Base-by-base conservation (phyloP, 2,113 vertebrate genomes). In the Aphelocoma coerulescens region DNA sequence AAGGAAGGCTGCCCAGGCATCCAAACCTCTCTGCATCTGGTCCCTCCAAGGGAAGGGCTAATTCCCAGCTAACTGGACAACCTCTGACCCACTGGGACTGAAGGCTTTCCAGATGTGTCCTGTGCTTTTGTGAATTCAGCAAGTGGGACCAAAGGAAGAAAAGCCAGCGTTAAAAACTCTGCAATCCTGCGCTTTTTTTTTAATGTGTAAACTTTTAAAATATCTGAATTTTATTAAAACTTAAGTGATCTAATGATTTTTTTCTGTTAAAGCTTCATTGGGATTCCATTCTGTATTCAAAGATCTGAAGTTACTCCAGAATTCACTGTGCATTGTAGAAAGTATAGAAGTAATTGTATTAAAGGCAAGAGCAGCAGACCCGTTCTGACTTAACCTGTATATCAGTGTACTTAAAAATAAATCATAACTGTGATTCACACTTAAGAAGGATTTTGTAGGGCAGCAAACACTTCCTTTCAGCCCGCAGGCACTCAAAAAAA, bases 341-440 rank as follows among this genome's bases (percentile, higher is more conserved):
- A 67, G 30, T 16, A 27, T 9, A 79, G 20, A 66, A 85, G 20
- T 32, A 52, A 88, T 23, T 78, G 20, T 44, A 63, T 51, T 9
- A 37, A 63, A 85, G 19, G 18, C 43, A 85, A 90, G 73, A 82
- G 22, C 30, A 74, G 48, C 4, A 13, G 58, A 57, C 5, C 20
- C 23, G 6, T 89, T 93, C 57, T 62, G 28, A 83, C 43, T 71
- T 85, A 71, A 65, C 27, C 30, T 62, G 16, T 39, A 9, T n/a
- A 59, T 61, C 62, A 61, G 33, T 44, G 9, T 63, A 62, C 54
- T 87, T 68, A 72, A 93, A 85, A 52, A 72, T 37, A 86, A 91
- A 55, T 71, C 16, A 5, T 54, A 78, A 52, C 68, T 58, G 21
- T 58, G 32, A 68, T 61, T 85, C 66, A 72, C 68, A 61, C 30